Evolutionary conservation across 2,797 vertebrate genomes (phyloP).

Genomic region (Odontamblyopus rebecca): DNA sequence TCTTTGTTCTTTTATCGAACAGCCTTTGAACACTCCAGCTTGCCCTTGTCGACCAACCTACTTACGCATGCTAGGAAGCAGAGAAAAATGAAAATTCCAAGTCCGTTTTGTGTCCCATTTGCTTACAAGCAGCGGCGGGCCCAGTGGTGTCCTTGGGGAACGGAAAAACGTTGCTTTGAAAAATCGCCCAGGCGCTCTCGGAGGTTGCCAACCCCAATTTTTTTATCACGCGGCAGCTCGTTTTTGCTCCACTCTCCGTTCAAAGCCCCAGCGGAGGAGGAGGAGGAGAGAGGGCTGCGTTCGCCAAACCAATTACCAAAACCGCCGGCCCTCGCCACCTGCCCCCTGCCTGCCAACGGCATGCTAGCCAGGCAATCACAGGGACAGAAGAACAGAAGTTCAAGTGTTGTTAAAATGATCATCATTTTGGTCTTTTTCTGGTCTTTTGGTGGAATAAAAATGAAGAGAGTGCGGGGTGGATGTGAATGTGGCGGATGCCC

Average conservation of each 20-base stretch:
- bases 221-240: slow-evolving; percentile 74
- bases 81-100: slow-evolving; percentile 52
- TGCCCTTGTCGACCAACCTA: slow-evolving; percentile 65
- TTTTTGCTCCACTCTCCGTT: slow-evolving; percentile 61
- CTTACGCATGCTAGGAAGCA: slow-evolving; percentile 53
- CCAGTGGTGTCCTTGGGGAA: slow-evolving; percentile 61
- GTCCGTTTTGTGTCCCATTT: slow-evolving; percentile 70
- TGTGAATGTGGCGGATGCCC: not conserved
- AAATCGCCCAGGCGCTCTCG: slow-evolving; percentile 69
- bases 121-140: slow-evolving; percentile 61
- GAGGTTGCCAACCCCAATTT: slow-evolving; percentile 79
- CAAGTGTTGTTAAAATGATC: slow-evolving; percentile 22
- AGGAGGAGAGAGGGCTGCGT: slow-evolving; percentile 14
- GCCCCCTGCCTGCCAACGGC: slow-evolving; percentile 50
- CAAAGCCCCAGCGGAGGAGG: slow-evolving; percentile 52
- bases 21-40: slow-evolving; percentile 64
- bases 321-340: slow-evolving; percentile 61
- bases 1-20: slow-evolving; percentile 52
- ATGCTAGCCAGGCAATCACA: slow-evolving; percentile 58
- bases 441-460: not conserved
- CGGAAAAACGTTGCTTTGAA: slow-evolving; percentile 72
- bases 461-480: not conserved
- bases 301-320: slow-evolving; percentile 70
- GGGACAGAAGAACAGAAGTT: slow-evolving; percentile 34
- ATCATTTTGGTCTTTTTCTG: not conserved